phyloP scores from a whole-genome alignment of 2,113 vertebrate genomes.

The Candoia aspera region DNA sequence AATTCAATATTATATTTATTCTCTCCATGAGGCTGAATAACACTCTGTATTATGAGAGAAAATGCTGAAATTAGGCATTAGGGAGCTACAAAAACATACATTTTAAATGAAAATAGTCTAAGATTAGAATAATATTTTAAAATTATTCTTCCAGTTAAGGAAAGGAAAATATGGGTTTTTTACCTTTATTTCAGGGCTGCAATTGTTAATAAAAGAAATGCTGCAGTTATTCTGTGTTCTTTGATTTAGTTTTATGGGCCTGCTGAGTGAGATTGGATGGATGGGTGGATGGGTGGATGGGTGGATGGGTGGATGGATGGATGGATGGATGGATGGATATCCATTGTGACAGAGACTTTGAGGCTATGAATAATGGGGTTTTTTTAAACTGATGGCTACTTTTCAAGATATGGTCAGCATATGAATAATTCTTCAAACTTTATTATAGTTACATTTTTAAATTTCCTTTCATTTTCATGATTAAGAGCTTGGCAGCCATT shows the following conservation, averaged over 20 bases:
- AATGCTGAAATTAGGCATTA: conserved; percentile 38
- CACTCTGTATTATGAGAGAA: neutral
- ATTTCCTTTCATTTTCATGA: neutral
- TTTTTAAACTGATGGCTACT: neutral
- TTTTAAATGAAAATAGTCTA: conserved; percentile 49
- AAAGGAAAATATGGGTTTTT: conserved; percentile 22
- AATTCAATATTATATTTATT: conserved; percentile 32
- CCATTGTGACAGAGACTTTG: neutral
- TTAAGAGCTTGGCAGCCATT: neutral
- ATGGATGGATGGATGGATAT: neutral
- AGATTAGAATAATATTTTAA: conserved; percentile 62
- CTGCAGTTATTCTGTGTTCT: neutral
- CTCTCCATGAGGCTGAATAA: conserved; percentile 48
- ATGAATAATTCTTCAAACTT: neutral
- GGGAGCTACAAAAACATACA: conserved; percentile 32
- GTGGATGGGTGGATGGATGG: neutral
- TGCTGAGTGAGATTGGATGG: neutral
- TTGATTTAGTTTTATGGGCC: conserved; percentile 1
- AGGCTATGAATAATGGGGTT: neutral
- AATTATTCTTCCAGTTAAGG: conserved; percentile 42
- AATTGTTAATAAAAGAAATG: neutral
- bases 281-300: neutral
- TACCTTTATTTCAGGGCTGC: conserved; percentile 50
- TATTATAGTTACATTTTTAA: neutral
- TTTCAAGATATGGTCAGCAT: neutral